Conservation (phyloP, 2,113 vertebrate species). For the Ivindomyrus marchei region DNA sequence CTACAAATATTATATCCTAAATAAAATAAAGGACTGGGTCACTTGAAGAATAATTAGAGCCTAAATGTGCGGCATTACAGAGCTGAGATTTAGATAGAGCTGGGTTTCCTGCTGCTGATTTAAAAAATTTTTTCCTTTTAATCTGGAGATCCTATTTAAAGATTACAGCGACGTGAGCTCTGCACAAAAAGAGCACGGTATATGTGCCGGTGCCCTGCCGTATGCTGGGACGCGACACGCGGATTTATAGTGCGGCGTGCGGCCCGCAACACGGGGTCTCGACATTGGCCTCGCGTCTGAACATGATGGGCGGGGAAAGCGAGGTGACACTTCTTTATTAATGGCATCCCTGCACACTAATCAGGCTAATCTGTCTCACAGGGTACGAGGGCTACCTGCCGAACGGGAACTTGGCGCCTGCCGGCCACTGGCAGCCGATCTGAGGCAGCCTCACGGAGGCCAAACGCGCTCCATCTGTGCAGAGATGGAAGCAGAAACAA, state of each 20-base stretch:
- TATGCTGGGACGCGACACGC: neutral
- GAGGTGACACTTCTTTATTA: conserved; percentile 71
- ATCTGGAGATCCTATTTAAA: neutral
- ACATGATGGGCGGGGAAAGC: conserved; percentile 49
- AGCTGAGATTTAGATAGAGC: neutral
- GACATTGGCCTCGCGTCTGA: conserved; percentile 57
- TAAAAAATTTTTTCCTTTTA: neutral
- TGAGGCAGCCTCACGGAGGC: neutral
- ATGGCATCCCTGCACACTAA: conserved; percentile 58
- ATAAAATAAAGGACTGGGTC: neutral
- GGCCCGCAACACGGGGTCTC: conserved; percentile 36
- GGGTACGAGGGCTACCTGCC: conserved; percentile 53
- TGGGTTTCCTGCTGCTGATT: neutral
- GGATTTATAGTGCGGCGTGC: neutral
- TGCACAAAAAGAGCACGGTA: neutral
- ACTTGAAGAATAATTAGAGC: neutral
- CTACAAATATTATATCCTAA: neutral
- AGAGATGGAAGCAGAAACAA: neutral
- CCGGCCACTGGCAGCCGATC: neutral
- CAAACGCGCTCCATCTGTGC: conserved; percentile 4
- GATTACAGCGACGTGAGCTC: neutral
- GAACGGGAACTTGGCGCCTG: conserved; percentile 39
- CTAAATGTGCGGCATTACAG: neutral
- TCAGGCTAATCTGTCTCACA: conserved; percentile 61
- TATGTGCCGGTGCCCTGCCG: too few species aligned